Conservation (phyloP, 2,113 vertebrate genomes). For the Heliornis fulica region DNA sequence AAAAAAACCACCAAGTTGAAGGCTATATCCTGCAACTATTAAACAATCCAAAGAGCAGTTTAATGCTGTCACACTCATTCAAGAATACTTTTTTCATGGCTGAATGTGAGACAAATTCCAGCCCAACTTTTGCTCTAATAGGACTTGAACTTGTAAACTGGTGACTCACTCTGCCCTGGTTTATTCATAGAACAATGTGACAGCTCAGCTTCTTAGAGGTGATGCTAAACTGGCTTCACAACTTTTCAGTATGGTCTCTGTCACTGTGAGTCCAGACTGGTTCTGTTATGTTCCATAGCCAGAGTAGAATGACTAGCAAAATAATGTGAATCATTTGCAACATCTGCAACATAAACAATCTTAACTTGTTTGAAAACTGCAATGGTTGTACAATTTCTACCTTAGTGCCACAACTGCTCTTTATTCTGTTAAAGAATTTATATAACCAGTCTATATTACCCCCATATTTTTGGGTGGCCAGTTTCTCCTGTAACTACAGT, state of each 20-base stretch:
- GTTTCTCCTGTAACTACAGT: not conserved
- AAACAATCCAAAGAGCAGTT: not conserved
- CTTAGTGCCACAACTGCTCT: not conserved
- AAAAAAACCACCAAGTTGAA: not conserved
- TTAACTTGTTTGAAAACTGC: conserved; percentile 46
- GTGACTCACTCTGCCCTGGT: not conserved
- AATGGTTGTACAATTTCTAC: conserved; percentile 30
- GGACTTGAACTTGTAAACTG: not conserved
- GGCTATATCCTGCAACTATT: not conserved
- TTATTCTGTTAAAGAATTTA: not conserved
- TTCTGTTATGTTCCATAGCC: not conserved
- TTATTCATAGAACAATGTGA: not conserved
- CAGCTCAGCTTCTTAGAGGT: not conserved
- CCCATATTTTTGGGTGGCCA: not conserved
- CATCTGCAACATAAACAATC: conserved; percentile 41
- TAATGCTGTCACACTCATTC: not conserved
- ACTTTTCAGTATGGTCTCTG: not conserved
- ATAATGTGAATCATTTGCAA: conserved; percentile 3
- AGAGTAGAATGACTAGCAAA: not conserved
- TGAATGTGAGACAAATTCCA: not conserved
- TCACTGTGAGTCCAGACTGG: not conserved
- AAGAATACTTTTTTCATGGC: not conserved
- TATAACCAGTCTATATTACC: not conserved
- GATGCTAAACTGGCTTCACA: not conserved
- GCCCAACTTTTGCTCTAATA: not conserved